phyloP scores from a whole-genome alignment of 2,113 vertebrate genomes.

The Seriola aureovittata region DNA sequence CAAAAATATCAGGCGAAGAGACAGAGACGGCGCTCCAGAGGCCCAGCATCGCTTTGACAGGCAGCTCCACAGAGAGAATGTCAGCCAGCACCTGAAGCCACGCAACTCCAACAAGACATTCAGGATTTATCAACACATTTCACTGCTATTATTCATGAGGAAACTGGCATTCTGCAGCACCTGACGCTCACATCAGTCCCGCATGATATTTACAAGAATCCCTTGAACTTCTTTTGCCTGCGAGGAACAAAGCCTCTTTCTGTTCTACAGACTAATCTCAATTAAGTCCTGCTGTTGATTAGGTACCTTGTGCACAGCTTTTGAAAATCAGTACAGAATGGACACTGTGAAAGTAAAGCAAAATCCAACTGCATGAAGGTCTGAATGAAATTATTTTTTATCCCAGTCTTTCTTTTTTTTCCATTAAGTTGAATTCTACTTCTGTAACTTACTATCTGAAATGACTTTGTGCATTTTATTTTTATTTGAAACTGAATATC shows the following conservation, averaged over 20 bases:
- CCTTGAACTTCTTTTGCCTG: conserved; percentile 64
- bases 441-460: conserved; percentile 11
- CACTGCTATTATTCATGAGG: conserved; percentile 75
- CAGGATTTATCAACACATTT: conserved; percentile 76
- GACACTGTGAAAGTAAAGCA: conserved; percentile 23
- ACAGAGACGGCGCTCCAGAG: conserved; percentile 57
- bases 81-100: conserved; percentile 80
- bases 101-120: conserved; percentile 71
- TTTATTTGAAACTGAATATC: not conserved
- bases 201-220: conserved; percentile 74
- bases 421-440: conserved; percentile 14
- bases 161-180: conserved; percentile 59
- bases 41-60: conserved; percentile 67
- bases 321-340: conserved; percentile 43
- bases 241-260: conserved; percentile 47
- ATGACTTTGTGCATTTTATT: not conserved
- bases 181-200: conserved; percentile 64
- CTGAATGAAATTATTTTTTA: conserved; percentile 22
- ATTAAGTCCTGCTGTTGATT: conserved; percentile 68
- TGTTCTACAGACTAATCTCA: conserved; percentile 62
- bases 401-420: not conserved
- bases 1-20: conserved; percentile 55
- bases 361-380: conserved; percentile 12
- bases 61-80: conserved; percentile 77
- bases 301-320: conserved; percentile 24